Percentiles rank a stretch among this genome's conserved stretches.
These are phyloP conservation scores for Fulmarus glacialis DNA, from an alignment of 2,113 vertebrate genomes.

Conservation along the genomic window DNA sequence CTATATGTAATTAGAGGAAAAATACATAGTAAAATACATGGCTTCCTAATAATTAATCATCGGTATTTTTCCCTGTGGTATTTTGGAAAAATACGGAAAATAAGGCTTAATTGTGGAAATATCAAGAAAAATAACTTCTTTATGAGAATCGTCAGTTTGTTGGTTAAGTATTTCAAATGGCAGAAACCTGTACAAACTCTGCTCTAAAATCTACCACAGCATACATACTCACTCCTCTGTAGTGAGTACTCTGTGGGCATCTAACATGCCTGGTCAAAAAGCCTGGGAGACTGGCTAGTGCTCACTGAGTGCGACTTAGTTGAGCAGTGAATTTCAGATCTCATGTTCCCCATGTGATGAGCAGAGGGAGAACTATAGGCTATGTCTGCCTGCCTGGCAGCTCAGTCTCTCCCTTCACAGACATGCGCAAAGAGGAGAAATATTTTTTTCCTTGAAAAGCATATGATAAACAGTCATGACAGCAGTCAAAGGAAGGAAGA, in stretches of 20 bases:
- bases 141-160: accelerated
- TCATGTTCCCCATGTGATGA: background rate
- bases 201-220: background rate
- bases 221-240: too few relatives aligned
- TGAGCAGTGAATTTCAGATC: background rate
- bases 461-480: background rate
- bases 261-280: background rate
- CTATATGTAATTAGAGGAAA: background rate
- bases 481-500: background rate
- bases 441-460: background rate
- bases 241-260: background rate
- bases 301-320: accelerated
- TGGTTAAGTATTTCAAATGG: background rate
- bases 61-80: background rate
- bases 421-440: background rate
- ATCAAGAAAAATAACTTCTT: background rate
- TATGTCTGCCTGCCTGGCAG: background rate
- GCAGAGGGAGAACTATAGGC: background rate
- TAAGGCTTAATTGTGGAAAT: background rate
- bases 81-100: background rate
- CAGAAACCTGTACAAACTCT: background rate
- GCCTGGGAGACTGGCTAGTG: background rate
- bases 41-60: background rate
- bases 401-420: background rate
- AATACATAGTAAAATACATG: background rate